Conservation (phyloP, 2,888 invertebrate genomes). For the Criorhina ranunculi region DNA sequence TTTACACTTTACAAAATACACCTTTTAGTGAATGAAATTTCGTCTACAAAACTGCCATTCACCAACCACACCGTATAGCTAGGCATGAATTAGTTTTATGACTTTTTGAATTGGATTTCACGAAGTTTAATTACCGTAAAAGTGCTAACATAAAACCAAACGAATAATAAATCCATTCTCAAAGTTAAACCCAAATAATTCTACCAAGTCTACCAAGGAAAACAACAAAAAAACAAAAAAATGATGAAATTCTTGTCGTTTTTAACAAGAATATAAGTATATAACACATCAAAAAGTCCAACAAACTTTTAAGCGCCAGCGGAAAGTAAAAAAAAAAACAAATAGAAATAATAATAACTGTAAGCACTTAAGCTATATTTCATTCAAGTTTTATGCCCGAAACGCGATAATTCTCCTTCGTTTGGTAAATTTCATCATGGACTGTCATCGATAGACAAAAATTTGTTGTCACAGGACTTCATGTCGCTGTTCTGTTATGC, state of each 20-base stretch:
- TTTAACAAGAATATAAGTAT: constrained; percentile 4
- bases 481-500: no score
- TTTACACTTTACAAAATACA: no score
- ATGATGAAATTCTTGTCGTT: not conserved
- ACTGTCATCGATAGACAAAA: not conserved
- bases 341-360: constrained; percentile 18
- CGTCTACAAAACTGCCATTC: no score
- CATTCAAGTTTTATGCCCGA: constrained; percentile 35
- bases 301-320: constrained; percentile 11
- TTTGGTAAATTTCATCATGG: not conserved
- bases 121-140: not conserved
- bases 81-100: not conserved
- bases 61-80: not conserved
- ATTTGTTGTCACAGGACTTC: no score
- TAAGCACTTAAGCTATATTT: constrained; percentile 31
- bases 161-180: constrained; percentile 2
- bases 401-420: not conserved
- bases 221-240: not conserved
- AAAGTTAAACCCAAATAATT: not conserved
- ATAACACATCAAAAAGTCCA: constrained; percentile 2
- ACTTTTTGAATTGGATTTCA: not conserved
- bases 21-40: no score
- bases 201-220: not conserved
- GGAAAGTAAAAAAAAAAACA: constrained; percentile 4
- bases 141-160: not conserved